phyloP scores from a whole-genome alignment of 2,797 vertebrate genomes.

The Morus bassanus region DNA sequence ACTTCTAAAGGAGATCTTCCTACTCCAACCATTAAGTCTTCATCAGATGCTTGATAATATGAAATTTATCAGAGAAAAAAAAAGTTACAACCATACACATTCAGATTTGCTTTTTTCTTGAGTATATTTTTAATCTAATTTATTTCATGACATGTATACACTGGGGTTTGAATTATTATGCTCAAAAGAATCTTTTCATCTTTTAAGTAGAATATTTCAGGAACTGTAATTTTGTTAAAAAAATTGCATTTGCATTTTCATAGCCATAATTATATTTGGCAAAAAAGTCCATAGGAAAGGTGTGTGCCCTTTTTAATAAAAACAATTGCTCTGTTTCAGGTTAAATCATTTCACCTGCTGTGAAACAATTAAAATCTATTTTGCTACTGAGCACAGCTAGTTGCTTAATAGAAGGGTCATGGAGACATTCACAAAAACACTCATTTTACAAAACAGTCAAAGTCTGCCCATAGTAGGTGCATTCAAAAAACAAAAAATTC shows the following conservation, averaged over 20 bases:
- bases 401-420: constrained; percentile 58
- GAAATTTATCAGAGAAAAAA: background rate
- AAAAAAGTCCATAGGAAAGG: background rate
- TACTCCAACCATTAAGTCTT: background rate
- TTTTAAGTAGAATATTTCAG: background rate
- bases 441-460: background rate
- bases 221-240: background rate
- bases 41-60: constrained; percentile 12
- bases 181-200: background rate
- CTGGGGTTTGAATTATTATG: background rate
- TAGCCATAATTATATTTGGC: background rate
- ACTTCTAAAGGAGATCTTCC: background rate
- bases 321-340: constrained; percentile 44
- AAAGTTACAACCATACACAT: background rate
- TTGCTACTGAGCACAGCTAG: constrained; percentile 53
- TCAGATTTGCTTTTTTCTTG: constrained; percentile 15
- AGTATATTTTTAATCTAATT: constrained; percentile 21
- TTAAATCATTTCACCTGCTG: constrained; percentile 67
- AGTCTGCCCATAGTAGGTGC: background rate
- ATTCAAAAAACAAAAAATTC: background rate
- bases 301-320: constrained; percentile 44
- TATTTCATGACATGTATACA: background rate
- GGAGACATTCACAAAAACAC: constrained; percentile 5
- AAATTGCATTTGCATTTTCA: background rate
- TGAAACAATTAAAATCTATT: constrained; percentile 65